A percentile compares a stretch with the other conserved stretches of the same genome.
Evolutionary conservation across 2,888 invertebrate genomes (phyloP).

Genomic region (Melanargia galathea): DNA sequence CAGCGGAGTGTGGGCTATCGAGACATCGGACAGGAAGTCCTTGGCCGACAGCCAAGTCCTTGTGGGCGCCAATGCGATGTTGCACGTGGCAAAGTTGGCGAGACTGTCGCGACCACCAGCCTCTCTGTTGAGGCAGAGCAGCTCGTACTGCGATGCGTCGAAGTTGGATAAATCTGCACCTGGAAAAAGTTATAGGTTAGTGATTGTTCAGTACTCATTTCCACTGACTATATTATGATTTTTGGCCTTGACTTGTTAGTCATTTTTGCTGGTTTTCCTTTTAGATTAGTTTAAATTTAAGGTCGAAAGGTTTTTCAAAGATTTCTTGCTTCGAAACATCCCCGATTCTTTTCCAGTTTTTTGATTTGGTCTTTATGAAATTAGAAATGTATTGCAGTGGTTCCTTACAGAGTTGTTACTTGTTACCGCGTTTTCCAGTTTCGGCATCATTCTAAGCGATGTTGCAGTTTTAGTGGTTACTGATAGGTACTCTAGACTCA

Average conservation of each 20-base stretch:
- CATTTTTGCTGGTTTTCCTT: not conserved
- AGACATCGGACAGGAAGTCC: constrained; percentile 79
- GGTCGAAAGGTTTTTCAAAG: no score
- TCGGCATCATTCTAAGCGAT: no score
- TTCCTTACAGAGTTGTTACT: no score
- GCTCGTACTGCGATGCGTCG: constrained; percentile 80
- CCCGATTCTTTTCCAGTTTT: no score
- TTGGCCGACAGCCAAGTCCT: constrained; percentile 77
- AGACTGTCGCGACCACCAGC: constrained; percentile 79
- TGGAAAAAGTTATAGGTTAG: constrained; percentile 45
- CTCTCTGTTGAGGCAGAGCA: constrained; percentile 83
- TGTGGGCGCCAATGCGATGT: constrained; percentile 84
- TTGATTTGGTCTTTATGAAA: no score
- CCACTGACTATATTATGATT: not conserved
- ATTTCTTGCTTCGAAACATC: no score
- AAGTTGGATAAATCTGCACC: constrained; percentile 82
- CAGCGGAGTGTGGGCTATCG: constrained; percentile 84
- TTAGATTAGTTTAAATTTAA: no score
- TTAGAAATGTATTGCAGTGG: no score
- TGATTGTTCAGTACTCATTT: not conserved
- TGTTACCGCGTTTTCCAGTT: no score
- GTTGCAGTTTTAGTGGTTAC: no score
- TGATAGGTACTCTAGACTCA: no score
- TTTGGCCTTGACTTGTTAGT: not conserved
- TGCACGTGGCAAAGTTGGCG: constrained; percentile 80